Percentiles rank a stretch among this genome's conserved stretches.
These are phyloP conservation scores for Caradrina kadenii DNA, from an alignment of 2,888 invertebrate genomes.

Conservation along the genomic window DNA sequence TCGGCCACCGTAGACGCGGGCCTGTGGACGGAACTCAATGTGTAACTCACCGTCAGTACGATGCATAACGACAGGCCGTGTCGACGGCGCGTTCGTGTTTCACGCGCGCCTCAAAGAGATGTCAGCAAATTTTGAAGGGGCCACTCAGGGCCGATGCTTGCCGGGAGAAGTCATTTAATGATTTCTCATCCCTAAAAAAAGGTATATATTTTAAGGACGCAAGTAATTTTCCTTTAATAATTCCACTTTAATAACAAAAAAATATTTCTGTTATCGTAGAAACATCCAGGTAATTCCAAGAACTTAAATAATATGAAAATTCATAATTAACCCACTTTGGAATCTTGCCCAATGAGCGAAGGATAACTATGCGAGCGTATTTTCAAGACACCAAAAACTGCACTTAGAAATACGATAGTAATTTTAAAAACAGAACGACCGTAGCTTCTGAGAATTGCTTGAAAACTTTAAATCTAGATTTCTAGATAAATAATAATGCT, in stretches of 20 bases:
- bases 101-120: too few species aligned
- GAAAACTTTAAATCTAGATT: conserved; percentile 10
- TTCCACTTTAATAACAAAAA: not conserved
- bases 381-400: conserved; percentile 29
- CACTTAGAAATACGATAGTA: conserved; percentile 27
- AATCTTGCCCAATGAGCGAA: conserved; percentile 18
- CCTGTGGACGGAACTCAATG: too few species aligned
- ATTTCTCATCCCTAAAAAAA: too few species aligned
- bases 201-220: too few species aligned
- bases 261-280: not conserved
- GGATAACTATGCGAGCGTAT: conserved; percentile 21
- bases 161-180: too few species aligned
- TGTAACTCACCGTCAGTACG: too few species aligned
- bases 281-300: not conserved
- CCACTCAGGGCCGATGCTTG: too few species aligned
- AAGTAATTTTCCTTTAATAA: too few species aligned
- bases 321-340: conserved; percentile 33
- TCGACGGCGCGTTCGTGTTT: too few species aligned
- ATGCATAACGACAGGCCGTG: too few species aligned
- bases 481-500: conserved; percentile 26
- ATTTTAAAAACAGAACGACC: conserved; percentile 21
- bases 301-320: conserved; percentile 1
- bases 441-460: conserved; percentile 1
- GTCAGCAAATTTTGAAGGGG: too few species aligned
- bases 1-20: too few species aligned